These are phyloP conservation scores for Hephaestus fuliginosus DNA, from an alignment of 2,797 vertebrate species.

Conservation along the genomic window DNA sequence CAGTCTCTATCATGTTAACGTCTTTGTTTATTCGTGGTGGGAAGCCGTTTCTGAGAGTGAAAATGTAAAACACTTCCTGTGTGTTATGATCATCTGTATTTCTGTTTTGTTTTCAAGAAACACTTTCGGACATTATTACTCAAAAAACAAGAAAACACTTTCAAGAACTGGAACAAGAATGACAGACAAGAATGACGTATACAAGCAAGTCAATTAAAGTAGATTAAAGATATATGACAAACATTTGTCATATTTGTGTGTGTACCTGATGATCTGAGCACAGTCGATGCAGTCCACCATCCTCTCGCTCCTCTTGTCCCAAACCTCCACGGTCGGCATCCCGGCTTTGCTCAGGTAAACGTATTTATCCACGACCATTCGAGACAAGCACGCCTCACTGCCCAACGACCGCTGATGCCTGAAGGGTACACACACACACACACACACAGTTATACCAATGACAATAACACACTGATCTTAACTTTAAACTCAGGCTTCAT, in stretches of 20 bases:
- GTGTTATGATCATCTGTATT: neutral
- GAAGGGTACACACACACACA: neutral
- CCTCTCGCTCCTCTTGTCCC: conserved; percentile 94
- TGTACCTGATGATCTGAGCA: conserved; percentile 90
- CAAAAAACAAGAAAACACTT: neutral
- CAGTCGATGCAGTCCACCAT: conserved; percentile 93
- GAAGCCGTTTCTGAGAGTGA: neutral
- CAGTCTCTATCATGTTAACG: neutral
- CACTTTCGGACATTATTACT: neutral
- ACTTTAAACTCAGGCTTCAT: neutral
- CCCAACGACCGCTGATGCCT: conserved; percentile 86
- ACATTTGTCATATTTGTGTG: neutral
- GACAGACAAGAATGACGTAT: neutral
- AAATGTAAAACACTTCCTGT: neutral
- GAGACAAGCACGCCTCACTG: conserved; percentile 89
- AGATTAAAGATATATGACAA: neutral
- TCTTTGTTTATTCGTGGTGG: neutral
- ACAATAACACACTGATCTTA: neutral
- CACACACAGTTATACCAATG: neutral
- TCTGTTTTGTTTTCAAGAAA: neutral
- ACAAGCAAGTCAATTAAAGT: no score
- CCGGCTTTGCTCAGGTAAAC: conserved; percentile 93
- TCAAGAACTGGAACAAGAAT: neutral
- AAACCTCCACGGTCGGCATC: conserved; percentile 91
- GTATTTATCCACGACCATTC: conserved; percentile 91